A percentile compares a stretch with the other conserved stretches of the same genome.
phyloP scores from a whole-genome alignment of 2,113 vertebrate genomes.

The Heterochromis multidens region DNA sequence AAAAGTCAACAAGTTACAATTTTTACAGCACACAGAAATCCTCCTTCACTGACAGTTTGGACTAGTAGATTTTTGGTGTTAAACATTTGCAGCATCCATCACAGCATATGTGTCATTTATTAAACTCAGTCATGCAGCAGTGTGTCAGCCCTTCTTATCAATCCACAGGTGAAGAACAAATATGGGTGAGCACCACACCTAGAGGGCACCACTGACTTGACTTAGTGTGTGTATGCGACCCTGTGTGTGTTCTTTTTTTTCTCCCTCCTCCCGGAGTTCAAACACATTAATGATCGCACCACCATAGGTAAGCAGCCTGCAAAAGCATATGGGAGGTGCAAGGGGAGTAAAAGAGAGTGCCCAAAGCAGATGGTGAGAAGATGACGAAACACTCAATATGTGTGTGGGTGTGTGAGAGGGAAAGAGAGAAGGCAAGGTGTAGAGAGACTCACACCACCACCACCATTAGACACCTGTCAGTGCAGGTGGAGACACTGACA shows the following conservation, averaged over 20 bases:
- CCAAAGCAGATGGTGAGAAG: background rate
- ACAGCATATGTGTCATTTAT: background rate
- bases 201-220: background rate
- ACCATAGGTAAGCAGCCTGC: background rate
- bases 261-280: constrained; percentile 5
- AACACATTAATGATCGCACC: constrained; percentile 36
- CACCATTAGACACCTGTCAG: constrained; percentile 44
- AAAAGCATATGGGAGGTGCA: constrained; percentile 31
- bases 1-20: too few relatives aligned
- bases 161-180: background rate
- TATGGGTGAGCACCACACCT: background rate
- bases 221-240: background rate
- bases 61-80: background rate
- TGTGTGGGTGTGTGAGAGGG: background rate
- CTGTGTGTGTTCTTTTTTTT: background rate
- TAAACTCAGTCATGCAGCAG: background rate
- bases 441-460: background rate
- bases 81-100: background rate
- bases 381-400: background rate
- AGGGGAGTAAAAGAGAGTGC: background rate
- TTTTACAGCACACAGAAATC: background rate
- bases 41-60: background rate
- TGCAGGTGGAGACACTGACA: constrained; percentile 18
- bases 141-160: background rate
- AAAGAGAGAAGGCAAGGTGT: background rate